Evolutionary conservation across 2,797 vertebrate species (phyloP).

Genomic region (Prunella strophiata): DNA sequence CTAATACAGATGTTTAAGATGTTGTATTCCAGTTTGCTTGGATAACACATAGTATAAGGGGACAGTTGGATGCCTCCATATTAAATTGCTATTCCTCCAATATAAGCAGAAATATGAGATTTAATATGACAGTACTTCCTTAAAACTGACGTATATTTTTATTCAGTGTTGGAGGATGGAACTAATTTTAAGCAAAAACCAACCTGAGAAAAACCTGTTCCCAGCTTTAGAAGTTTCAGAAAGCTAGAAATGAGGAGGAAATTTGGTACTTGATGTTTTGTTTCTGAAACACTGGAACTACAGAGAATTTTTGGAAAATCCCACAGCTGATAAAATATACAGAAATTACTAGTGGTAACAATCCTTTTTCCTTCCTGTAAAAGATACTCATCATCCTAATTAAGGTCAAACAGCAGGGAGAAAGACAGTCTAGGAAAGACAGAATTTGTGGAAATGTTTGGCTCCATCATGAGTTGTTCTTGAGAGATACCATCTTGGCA

Average conservation of each 20-base stretch:
- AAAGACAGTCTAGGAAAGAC: not conserved
- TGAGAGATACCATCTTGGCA: not conserved
- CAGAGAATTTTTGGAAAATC: not conserved
- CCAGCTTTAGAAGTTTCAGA: not conserved
- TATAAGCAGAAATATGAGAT: not conserved
- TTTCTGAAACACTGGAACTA: not conserved
- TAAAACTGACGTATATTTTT: not conserved
- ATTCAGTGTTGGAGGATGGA: not conserved
- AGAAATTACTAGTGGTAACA: not conserved
- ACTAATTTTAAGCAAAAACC: not conserved
- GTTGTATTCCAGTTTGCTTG: not conserved
- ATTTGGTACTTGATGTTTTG: accelerated
- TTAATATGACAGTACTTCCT: not conserved
- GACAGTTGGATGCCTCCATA: not conserved
- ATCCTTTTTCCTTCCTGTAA: not conserved
- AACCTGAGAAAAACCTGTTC: not conserved
- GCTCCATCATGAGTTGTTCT: not conserved
- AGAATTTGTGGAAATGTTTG: not conserved
- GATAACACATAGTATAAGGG: not conserved
- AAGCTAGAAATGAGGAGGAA: not conserved
- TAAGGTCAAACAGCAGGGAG: not conserved
- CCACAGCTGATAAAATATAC: not conserved
- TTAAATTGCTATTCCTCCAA: not conserved
- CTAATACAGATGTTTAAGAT: not conserved
- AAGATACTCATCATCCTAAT: not conserved